Conservation (phyloP, 2,113 vertebrate species). For the Phylloscopus whistleri region DNA sequence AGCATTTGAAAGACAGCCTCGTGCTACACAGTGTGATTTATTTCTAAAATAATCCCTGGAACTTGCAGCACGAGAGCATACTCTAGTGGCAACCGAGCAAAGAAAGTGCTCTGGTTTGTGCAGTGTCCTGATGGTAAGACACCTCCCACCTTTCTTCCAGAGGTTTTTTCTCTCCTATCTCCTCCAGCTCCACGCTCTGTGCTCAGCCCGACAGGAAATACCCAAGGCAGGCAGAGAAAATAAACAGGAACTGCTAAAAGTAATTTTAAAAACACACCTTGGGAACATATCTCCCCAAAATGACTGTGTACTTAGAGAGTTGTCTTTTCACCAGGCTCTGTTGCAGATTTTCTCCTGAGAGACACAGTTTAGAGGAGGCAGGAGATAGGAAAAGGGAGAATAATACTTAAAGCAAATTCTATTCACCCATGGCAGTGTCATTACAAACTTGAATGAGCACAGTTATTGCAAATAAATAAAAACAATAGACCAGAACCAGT, state of each 20-base stretch:
- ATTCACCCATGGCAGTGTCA: slow-evolving; percentile 80
- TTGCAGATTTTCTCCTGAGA: slow-evolving; percentile 72
- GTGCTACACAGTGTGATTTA: neutral
- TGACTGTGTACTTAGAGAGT: slow-evolving; percentile 59
- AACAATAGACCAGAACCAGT: slow-evolving; percentile 82
- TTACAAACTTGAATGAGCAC: slow-evolving; percentile 83
- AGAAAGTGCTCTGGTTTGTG: slow-evolving; percentile 9
- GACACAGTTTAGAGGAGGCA: slow-evolving; percentile 69
- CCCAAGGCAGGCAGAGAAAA: slow-evolving; percentile 54
- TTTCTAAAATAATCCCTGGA: neutral
- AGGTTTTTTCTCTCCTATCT: slow-evolving; percentile 19
- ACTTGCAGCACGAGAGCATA: slow-evolving; percentile 67
- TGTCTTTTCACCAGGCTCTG: slow-evolving; percentile 58
- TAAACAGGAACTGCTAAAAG: slow-evolving; percentile 71
- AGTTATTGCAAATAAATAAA: slow-evolving; percentile 84
- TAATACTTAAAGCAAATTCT: slow-evolving; percentile 82
- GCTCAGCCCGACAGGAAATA: neutral
- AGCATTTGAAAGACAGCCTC: neutral
- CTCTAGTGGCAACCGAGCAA: slow-evolving; percentile 73
- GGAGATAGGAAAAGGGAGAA: slow-evolving; percentile 62
- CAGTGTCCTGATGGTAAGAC: neutral
- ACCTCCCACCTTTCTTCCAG: neutral
- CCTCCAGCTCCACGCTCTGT: neutral
- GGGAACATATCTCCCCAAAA: neutral
- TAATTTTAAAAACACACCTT: slow-evolving; percentile 30